Evolutionary conservation across 2,888 invertebrate genomes (phyloP).

Genomic region (Epicampocera succincta): DNA sequence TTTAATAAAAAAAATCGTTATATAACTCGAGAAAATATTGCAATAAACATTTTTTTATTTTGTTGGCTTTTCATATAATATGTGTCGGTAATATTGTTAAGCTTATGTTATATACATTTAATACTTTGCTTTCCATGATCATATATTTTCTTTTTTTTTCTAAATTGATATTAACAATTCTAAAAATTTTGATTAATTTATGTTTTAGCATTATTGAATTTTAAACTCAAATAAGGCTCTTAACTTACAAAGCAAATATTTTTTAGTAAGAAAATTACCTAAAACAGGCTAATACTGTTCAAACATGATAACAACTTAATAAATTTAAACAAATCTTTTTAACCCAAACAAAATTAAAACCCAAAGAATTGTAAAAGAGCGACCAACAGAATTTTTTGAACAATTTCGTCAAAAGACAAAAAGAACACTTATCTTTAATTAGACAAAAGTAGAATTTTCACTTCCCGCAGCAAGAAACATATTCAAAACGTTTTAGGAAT

Average conservation of each 20-base stretch:
- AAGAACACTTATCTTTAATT: too few relatives aligned
- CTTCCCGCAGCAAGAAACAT: too few relatives aligned
- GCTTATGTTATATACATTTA: constrained; percentile 43
- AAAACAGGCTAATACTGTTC: constrained; percentile 29
- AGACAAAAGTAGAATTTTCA: too few relatives aligned
- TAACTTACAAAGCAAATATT: too few relatives aligned
- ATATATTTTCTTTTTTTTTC: background rate
- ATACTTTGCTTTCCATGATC: background rate
- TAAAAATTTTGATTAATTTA: too few relatives aligned
- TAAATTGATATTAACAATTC: background rate
- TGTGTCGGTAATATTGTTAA: constrained; percentile 33
- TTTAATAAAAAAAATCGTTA: constrained; percentile 38
- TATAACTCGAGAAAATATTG: constrained; percentile 15
- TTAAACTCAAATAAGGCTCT: background rate
- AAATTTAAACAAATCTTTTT: too few relatives aligned
- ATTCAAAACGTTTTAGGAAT: too few relatives aligned
- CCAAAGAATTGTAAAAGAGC: too few relatives aligned
- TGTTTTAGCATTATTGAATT: background rate
- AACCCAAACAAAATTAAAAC: too few relatives aligned
- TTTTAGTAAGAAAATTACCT: too few relatives aligned
- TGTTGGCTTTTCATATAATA: constrained; percentile 13
- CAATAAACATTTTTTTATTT: constrained; percentile 27
- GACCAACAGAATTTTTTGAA: too few relatives aligned
- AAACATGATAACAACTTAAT: background rate
- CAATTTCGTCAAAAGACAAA: too few relatives aligned